Evolutionary conservation across 2,888 invertebrate species (phyloP), one percentile per base, ranked within the genome.

Genomic region (Caenorhabditis macrosperma): DNA sequence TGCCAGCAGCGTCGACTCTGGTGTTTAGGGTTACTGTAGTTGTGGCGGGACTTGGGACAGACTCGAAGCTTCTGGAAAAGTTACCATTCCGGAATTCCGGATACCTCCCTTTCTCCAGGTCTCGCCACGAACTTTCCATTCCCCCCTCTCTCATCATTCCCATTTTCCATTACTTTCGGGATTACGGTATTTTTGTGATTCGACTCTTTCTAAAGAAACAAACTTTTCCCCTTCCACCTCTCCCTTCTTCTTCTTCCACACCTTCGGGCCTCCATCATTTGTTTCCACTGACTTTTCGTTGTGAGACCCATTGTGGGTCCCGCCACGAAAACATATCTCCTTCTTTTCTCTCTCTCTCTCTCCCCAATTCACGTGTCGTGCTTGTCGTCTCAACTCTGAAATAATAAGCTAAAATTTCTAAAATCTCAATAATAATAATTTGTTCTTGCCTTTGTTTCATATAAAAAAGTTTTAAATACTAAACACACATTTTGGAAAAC

Each of bases 1-100:
- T 33, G 88, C 90, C 24, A 85, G 88, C 26, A 88, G 88, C 30
- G 86, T 90, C n/a, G 90, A 90, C 68, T 90, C 90, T 3, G 90
- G 89, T 30, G 69, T 67, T n/a, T 80, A n/a, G n/a, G n/a, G n/a
- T n/a, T n/a, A n/a, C n/a, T n/a, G n/a, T n/a, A n/a, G n/a, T n/a
- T n/a, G n/a, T n/a, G n/a, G n/a, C n/a, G n/a, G n/a, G n/a, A n/a
- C n/a, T n/a, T n/a, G n/a, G n/a, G n/a, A n/a, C n/a, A n/a, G n/a
- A n/a, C n/a, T n/a, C n/a, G n/a, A n/a, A 66, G 52, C n/a, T 15
- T 55, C 22, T 12, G 7, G 5, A 22, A 22, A 10, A 22, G 22
- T 10, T 20, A 64, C 15, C 20, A 4, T 35, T 41, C n/a, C n/a
- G n/a, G n/a, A n/a, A n/a, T n/a, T n/a, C n/a, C n/a, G n/a, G n/a